phyloP scores from a whole-genome alignment of 2,797 vertebrate genomes.

The Enteromius paludinosus region DNA sequence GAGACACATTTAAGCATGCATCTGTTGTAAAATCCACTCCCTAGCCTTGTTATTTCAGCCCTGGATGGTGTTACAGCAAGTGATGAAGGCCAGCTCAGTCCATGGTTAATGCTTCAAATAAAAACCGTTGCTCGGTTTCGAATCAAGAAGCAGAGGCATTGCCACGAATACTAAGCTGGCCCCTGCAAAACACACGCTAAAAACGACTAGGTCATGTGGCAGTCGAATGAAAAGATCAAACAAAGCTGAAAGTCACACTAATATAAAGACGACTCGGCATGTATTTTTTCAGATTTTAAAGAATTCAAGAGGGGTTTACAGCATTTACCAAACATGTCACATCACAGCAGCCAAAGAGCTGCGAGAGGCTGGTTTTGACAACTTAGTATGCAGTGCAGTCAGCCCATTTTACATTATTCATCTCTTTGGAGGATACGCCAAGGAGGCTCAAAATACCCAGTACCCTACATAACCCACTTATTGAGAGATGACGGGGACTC shows the following conservation, averaged over 20 bases:
- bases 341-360: conserved; percentile 64
- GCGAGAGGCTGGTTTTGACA: conserved; percentile 68
- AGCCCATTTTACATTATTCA: conserved; percentile 77
- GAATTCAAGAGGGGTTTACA: conserved; percentile 65
- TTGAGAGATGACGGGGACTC: conserved; percentile 61
- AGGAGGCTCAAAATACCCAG: conserved; percentile 65
- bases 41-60: conserved; percentile 32
- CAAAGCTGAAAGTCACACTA: conserved; percentile 48
- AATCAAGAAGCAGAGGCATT: conserved; percentile 10
- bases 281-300: conserved; percentile 55
- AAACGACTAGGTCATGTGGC: conserved; percentile 13
- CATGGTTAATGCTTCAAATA: conserved; percentile 26
- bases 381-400: conserved; percentile 68
- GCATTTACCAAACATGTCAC: conserved; percentile 66
- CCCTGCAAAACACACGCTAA: conserved; percentile 47
- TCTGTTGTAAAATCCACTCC: conserved; percentile 33
- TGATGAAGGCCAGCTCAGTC: conserved; percentile 34
- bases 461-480: conserved; percentile 78
- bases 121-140: neutral
- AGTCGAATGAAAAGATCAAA: conserved; percentile 58
- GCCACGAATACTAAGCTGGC: conserved; percentile 34
- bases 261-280: conserved; percentile 45
- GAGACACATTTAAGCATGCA: conserved; percentile 40
- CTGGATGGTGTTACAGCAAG: conserved; percentile 30
- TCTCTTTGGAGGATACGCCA: conserved; percentile 70